phyloP scores from a whole-genome alignment of 2,888 invertebrate genomes.

The Heliconius aoede region DNA sequence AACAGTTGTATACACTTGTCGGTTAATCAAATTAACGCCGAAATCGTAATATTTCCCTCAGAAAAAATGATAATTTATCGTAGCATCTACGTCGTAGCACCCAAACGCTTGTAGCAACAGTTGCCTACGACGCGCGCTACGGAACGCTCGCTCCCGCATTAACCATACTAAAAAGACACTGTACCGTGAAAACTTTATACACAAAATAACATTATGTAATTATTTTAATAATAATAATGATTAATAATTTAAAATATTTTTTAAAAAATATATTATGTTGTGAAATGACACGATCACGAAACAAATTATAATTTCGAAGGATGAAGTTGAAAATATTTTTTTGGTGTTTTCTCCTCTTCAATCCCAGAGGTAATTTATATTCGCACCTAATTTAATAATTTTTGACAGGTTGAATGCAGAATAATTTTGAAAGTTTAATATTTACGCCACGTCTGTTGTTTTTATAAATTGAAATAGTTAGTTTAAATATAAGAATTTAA shows the following conservation, averaged over 20 bases:
- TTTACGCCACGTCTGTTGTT: not conserved
- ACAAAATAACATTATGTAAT: conserved; percentile 12
- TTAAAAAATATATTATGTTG: not conserved
- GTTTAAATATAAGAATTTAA: not conserved
- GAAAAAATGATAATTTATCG: conserved; percentile 12
- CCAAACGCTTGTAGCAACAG: conserved; percentile 66
- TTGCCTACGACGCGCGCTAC: conserved; percentile 70
- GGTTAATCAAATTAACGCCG: not conserved
- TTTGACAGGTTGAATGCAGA: conserved; percentile 24
- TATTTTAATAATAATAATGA: not conserved
- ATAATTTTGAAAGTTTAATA: not conserved
- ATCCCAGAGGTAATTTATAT: conserved; percentile 29
- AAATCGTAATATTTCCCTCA: not conserved
- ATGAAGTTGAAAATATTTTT: conserved; percentile 28
- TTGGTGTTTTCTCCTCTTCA: conserved; percentile 30
- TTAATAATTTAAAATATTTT: not conserved
- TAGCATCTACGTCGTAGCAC: conserved; percentile 13
- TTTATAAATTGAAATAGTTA: not conserved
- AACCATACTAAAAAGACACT: conserved; percentile 34
- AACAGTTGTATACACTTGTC: not conserved
- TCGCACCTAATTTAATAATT: conserved; percentile 12
- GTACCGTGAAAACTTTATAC: conserved; percentile 14
- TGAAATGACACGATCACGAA: not conserved
- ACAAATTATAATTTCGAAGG: conserved; percentile 19
- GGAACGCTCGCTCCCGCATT: conserved; percentile 63